Conservation (phyloP, 2,888 invertebrate species). For the Lypha dubia region DNA sequence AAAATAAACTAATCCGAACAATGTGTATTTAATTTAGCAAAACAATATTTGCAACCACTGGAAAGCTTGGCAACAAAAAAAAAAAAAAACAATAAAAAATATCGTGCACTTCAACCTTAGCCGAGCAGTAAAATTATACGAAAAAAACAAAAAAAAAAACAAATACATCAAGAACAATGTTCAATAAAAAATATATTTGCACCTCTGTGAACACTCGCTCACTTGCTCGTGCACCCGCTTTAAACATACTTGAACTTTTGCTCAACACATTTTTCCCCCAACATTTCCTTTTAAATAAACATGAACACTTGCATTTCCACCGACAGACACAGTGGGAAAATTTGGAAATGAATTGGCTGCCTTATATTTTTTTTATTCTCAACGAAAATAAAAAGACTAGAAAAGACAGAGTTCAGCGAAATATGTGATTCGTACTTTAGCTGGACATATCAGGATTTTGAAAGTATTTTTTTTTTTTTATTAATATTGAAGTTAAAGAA, state of each 20-base stretch:
- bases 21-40: conserved; percentile 35
- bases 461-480: no score
- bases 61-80: conserved; percentile 8
- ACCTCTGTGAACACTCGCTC: conserved; percentile 32
- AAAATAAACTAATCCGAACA: conserved; percentile 48
- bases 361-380: no score
- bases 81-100: conserved; percentile 15
- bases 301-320: conserved; percentile 36
- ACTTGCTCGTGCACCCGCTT: conserved; percentile 24
- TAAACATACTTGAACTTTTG: conserved; percentile 64
- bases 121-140: conserved; percentile 8
- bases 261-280: conserved; percentile 44
- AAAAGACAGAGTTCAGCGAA: no score
- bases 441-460: no score
- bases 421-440: no score
- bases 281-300: conserved; percentile 57
- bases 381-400: no score
- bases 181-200: conserved; percentile 53
- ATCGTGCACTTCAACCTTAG: conserved; percentile 15
- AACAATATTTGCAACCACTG: conserved; percentile 26
- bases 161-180: conserved; percentile 14
- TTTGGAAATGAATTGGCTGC: no score
- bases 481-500: no score
- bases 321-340: conserved; percentile 18
- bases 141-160: neutral